Base-by-base conservation (phyloP, 1,140 invertebrate genomes). In the Lasioglossum baleicum region DNA sequence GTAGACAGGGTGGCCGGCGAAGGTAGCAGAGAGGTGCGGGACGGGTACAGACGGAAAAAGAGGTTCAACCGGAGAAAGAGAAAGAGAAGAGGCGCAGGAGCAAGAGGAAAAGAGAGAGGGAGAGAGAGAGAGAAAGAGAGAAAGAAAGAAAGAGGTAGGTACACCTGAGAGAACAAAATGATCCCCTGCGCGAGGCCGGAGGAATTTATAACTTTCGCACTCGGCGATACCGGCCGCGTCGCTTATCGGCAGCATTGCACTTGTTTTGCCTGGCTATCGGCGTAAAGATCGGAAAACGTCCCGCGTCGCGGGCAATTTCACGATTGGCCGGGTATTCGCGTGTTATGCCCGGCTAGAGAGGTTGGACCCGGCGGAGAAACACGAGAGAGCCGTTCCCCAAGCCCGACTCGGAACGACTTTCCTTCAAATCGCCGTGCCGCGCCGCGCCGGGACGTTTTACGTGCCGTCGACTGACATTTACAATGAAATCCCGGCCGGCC, bases 381-480 rank as follows among this genome's bases (percentile, higher is more conserved):
- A 20, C 44, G 71, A 31, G 13, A 20, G 40, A 2, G 10, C 44
- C 31, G 61, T 31, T 53, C 72, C 20, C 58, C 58, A 26, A 35
- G 48, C 17, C 2, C 64, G 72, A n/a, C 5, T 7, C 20, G 7
- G 56, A 86, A 76, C 83, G 84, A 83, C 75, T 85, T 86, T 83
- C 80, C 83, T 80, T 85, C 87, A 86, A 90, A 89, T 89, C 85
- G 83, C 53, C 35, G 35, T 35, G 35, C 35, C 35, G 35, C 35
- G 35, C 35, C 35, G 35, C 35, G 35, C 35, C 60, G 35, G 60
- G 69, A 75, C 75, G 74, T 77, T 85, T 83, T 80, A 83, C 80
- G 82, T 66, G 70, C 75, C 63, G 71, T 66, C 48, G 74, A 11
- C 58, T 87, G 87, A 88, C 86, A 86, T 87, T 88, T 87, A 87